Conservation (phyloP, 2,888 invertebrate species). For the Pristionchus fissidentatus region DNA sequence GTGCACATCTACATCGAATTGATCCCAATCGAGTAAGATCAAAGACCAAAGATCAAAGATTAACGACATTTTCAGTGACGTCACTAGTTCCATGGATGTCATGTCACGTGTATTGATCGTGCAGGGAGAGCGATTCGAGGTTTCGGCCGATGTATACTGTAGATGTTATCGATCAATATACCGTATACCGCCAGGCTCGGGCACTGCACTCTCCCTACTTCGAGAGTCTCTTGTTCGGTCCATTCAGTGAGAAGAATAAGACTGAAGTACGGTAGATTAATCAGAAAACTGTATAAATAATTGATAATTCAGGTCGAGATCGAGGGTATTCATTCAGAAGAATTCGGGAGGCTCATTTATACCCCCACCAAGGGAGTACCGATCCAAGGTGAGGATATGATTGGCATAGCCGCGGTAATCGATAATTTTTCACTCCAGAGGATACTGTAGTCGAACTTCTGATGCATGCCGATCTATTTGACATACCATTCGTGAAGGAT, state of each 20-base stretch:
- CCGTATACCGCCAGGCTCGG: not conserved
- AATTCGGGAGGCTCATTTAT: not conserved
- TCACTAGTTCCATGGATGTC: not conserved
- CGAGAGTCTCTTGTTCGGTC: conserved; percentile 33
- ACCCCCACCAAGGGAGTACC: not conserved
- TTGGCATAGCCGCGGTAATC: not conserved
- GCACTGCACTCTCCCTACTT: conserved; percentile 27
- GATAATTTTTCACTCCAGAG: not conserved
- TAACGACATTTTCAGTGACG: too few species aligned
- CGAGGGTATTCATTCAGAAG: not conserved
- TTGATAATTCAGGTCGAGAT: conserved; percentile 30
- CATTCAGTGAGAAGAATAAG: conserved; percentile 13
- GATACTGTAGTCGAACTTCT: conserved; percentile 7
- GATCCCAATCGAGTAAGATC: not conserved
- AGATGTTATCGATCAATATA: not conserved
- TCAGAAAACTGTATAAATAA: not conserved
- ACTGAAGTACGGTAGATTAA: conserved; percentile 21
- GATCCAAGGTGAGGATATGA: not conserved
- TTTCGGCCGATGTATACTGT: conserved; percentile 31
- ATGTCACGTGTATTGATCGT: not conserved
- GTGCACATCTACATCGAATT: not conserved
- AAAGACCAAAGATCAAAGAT: not conserved
- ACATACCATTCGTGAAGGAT: conserved; percentile 7
- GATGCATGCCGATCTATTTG: conserved; percentile 28
- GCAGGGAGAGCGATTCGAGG: not conserved